Conservation (phyloP, 2,888 invertebrate genomes). For the Coelinius sp. region DNA sequence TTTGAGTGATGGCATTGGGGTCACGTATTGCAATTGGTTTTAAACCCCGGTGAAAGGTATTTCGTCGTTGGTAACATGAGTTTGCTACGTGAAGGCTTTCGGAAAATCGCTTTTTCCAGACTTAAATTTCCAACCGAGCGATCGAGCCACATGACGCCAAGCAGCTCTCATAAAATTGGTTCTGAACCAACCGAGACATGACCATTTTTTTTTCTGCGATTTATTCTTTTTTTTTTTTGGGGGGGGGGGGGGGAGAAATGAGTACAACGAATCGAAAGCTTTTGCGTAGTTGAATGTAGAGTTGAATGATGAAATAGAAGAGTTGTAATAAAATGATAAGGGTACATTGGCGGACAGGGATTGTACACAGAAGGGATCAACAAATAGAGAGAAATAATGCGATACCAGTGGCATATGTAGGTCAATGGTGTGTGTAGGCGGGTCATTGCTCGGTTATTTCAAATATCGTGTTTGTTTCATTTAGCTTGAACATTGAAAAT, state of each 20-base stretch:
- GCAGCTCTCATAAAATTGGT: slow-evolving; percentile 2
- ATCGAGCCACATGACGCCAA: slow-evolving; percentile 3
- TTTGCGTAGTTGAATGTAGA: background rate
- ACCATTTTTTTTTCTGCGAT: background rate
- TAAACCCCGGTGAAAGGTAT: slow-evolving; percentile 24
- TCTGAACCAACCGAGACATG: slow-evolving; percentile 6
- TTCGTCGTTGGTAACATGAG: slow-evolving; percentile 28
- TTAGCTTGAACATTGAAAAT: background rate
- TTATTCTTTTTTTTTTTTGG: background rate
- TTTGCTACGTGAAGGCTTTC: slow-evolving; percentile 17
- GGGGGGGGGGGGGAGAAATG: background rate
- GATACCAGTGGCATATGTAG: background rate
- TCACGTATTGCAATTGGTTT: slow-evolving; percentile 12
- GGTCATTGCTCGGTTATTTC: too few relatives aligned
- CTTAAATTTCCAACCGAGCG: slow-evolving; percentile 4
- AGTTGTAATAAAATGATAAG: background rate
- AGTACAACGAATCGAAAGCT: background rate
- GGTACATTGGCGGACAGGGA: background rate
- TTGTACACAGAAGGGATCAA: background rate
- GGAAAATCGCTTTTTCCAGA: slow-evolving; percentile 16
- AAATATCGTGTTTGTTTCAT: background rate
- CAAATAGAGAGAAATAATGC: background rate
- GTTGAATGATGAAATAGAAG: background rate
- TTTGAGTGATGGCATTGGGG: slow-evolving; percentile 11
- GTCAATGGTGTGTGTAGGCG: background rate